These are phyloP conservation scores for Drosophila pectinifera DNA, from an alignment of 1,140 invertebrate species.

Conservation along the genomic window DNA sequence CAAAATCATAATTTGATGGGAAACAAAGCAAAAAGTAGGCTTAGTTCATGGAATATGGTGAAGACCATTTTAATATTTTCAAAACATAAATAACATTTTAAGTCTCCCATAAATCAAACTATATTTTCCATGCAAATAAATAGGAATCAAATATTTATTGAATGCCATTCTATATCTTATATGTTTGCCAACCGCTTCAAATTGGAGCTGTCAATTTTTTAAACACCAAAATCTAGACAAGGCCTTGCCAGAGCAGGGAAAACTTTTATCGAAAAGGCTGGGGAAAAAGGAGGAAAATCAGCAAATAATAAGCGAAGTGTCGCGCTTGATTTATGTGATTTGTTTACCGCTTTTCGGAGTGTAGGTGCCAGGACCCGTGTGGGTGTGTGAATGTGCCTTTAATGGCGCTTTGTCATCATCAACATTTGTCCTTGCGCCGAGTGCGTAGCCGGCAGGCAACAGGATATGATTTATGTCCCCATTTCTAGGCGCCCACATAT, in stretches of 20 bases:
- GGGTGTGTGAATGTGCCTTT: conserved; percentile 76
- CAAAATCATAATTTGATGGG: no score
- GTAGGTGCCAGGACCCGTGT: conserved; percentile 59
- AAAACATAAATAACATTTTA: conserved; percentile 1
- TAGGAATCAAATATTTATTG: conserved; percentile 17
- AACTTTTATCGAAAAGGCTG: conserved; percentile 42
- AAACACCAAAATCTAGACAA: conserved; percentile 68
- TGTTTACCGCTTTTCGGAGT: conserved; percentile 58
- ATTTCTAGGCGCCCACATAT: conserved; percentile 50
- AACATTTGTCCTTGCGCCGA: conserved; percentile 79
- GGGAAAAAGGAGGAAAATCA: conserved; percentile 58
- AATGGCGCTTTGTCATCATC: conserved; percentile 83
- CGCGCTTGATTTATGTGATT: conserved; percentile 80
- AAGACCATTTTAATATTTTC: no score
- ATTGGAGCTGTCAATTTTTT: conserved; percentile 42
- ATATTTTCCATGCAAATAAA: conserved; percentile 10
- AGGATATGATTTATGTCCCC: conserved; percentile 76
- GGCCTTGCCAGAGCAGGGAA: conserved; percentile 1
- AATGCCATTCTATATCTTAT: not conserved
- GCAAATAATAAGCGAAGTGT: conserved; percentile 81
- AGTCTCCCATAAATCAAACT: conserved; percentile 27
- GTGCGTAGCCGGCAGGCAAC: conserved; percentile 67
- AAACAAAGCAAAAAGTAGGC: no score
- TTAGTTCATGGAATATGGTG: no score
- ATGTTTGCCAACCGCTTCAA: conserved; percentile 23